Base-by-base conservation (phyloP, 1,140 invertebrate genomes). In the Pteromalus puparum region DNA sequence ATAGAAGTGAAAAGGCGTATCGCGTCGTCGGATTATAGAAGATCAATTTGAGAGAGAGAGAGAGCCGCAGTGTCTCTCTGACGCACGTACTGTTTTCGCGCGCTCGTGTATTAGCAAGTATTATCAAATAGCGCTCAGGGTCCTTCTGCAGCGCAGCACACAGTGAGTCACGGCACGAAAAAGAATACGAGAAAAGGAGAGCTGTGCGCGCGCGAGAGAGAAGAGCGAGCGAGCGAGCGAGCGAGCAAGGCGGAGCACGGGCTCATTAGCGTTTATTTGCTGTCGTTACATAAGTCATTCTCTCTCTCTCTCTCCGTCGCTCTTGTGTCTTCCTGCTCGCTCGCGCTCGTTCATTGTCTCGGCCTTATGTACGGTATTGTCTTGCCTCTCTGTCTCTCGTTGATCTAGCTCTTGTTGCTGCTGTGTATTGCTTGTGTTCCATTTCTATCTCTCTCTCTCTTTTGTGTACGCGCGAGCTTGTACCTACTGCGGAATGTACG, bases 221-320 rank as follows among this genome's bases (percentile, higher is more conserved):
- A 83, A 83, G 61, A 87, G 65, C 82, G 81, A 83, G 79, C 87
- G 87, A 87, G 28, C 84, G 83, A 83, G 79, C 68, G 79, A 85
- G 53, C 83, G 75, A 87, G 86, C 86, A 87, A 90, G 89, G 87
- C 88, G 86, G 87, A 90, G 90, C 90, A 90, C 74, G 74, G 89
- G 90, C 90, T 92, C 92, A 93, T 93, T 93, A 93, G 90, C 90
- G 91, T 93, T 84, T 93, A 92, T 92, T 93, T 92, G 91, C 90
- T 86, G 88, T 90, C 90, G 90, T 93, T 93, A 92, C 90, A 89
- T 93, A 93, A 93, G 89, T 89, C 89, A 87, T 89, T 85, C 86
- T 89, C 85, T 81, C 80, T 76, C 74, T 42, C 38, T 81, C 80
- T 76, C 76, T 86, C 84, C 87, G 61, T 77, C 82, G 61, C 70